A percentile compares a stretch with the other conserved stretches of the same genome.
These are phyloP conservation scores for Mormyrus lacerda DNA, from an alignment of 2,113 vertebrate species.

Conservation along the genomic window DNA sequence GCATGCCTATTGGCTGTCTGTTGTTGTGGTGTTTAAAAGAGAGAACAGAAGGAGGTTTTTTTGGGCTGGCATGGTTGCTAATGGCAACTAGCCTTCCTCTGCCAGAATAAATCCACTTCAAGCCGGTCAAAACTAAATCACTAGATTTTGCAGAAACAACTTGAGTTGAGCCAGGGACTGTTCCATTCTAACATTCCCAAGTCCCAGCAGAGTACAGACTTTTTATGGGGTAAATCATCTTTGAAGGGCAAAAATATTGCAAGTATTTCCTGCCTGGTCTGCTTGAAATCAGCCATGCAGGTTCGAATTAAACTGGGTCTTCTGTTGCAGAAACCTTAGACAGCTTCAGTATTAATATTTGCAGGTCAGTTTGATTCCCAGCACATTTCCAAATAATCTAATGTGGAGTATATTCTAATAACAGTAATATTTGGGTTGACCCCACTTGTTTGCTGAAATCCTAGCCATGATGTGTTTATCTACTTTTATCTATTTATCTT, in stretches of 20 bases:
- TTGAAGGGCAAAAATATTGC: slow-evolving; percentile 22
- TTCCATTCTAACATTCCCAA: background rate
- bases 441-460: background rate
- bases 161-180: background rate
- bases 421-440: background rate
- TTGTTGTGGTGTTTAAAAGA: background rate
- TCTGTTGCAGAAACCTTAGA: background rate
- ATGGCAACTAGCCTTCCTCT: background rate
- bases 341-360: background rate
- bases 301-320: background rate
- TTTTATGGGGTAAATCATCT: slow-evolving; percentile 30
- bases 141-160: slow-evolving; percentile 3
- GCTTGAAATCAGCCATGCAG: background rate
- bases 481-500: background rate
- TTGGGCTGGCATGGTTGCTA: slow-evolving; percentile 3
- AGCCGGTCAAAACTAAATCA: background rate
- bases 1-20: background rate
- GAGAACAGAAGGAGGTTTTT: background rate
- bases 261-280: slow-evolving; percentile 26
- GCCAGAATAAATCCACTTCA: slow-evolving; percentile 4
- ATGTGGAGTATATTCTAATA: background rate
- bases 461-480: background rate
- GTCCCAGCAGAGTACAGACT: background rate
- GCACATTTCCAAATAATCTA: background rate
- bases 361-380: background rate